Evolutionary conservation across 2,888 invertebrate species (phyloP), one percentile per base, ranked within the genome.

Genomic region (Biston stratarius): DNA sequence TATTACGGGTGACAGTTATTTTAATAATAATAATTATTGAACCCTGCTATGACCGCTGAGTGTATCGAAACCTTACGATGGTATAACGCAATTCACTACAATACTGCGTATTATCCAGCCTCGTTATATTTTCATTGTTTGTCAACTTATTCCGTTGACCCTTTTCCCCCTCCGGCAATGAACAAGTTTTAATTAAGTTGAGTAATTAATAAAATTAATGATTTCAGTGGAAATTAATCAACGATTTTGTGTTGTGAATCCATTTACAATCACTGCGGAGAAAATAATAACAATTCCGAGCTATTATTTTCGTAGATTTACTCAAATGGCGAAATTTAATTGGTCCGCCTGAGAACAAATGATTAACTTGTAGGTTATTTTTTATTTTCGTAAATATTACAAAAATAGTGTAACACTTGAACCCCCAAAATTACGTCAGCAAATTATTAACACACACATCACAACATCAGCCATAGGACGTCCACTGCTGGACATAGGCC

Each of bases 121-220:
- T 52, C 14, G 9, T 11, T 7, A 2, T 36, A 40, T n/a, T 40
- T 38, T 38, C 24, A 55, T 48, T 53, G 33, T 61, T 45, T 38
- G 12, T 38, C 55, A 48, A 55, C 48, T 55, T 62, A 62, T 62
- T 62, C 45, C 48, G 38, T 58, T 38, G 38, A 40, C 34, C 52
- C 51, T 57, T 44, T 62, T 24, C 24, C 8, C 42, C 44, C 40
- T 24, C 45, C 40, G 33, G 51, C 59, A 49, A 55, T 55, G 48
- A 56, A 56, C 55, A 51, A 61, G 45, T 48, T 61, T 61, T 44
- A 65, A 65, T 61, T 61, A 60, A 55, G 8, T 42, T 38, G 33
- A 49, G 45, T 56, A 55, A 60, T 65, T 15, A 64, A 64, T 48
- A 55, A 53, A 64, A 64, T 40, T 59, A 53, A 55, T 61, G 49